A percentile compares a stretch with the other conserved stretches of the same genome.
phyloP scores from a whole-genome alignment of 30 jellyfish, hydroid and myxozoan species.

The Mastigias papua region DNA sequence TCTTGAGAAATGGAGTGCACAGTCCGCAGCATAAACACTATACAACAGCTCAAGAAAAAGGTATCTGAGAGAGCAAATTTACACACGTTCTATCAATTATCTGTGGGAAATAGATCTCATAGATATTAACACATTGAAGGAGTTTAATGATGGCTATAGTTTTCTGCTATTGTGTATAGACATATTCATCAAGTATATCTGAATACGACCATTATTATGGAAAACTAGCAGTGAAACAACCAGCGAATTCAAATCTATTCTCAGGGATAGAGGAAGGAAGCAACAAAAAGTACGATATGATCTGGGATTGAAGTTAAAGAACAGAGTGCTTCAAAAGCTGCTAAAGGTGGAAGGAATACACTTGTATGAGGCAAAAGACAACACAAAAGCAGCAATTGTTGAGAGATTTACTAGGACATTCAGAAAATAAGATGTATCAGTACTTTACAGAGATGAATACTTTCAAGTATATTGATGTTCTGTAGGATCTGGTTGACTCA shows the following conservation, averaged over 20 bases:
- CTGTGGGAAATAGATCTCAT: too few relatives aligned
- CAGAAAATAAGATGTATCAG: not conserved
- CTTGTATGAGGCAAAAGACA: not conserved
- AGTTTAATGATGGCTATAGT: too few relatives aligned
- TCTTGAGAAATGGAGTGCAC: not conserved
- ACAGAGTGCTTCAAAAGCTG: not conserved
- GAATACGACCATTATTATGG: not conserved
- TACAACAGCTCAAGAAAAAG: not conserved
- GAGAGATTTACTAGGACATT: conserved; percentile 1
- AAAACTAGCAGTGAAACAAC: not conserved
- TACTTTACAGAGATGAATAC: not conserved
- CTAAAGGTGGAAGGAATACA: not conserved
- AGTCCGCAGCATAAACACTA: not conserved
- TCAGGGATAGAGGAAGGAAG: not conserved
- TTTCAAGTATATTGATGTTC: not conserved
- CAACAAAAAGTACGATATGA: not conserved
- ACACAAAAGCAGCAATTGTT: conserved; percentile 7
- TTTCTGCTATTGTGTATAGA: not conserved
- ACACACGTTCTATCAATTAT: too few relatives aligned
- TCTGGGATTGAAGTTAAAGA: not conserved
- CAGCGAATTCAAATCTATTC: not conserved
- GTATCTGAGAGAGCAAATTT: not conserved
- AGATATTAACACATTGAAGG: too few relatives aligned
- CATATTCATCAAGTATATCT: not conserved
- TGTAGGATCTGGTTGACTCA: not conserved